Evolutionary conservation across 1,140 invertebrate species (phyloP).

Genomic region (Brevipalpus yothersi): DNA sequence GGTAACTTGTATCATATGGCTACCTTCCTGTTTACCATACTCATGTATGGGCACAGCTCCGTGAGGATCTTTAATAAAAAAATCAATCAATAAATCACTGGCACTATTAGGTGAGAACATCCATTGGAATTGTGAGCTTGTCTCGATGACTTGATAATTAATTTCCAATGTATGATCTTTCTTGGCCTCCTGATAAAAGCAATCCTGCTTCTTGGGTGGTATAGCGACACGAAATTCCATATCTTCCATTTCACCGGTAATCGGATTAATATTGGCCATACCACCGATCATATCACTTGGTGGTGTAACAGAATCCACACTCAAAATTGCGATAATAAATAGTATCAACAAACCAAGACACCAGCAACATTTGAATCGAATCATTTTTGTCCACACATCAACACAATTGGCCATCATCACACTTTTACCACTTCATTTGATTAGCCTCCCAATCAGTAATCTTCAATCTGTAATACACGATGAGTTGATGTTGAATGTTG

Average conservation of each 20-base stretch:
- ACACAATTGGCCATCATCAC: no score
- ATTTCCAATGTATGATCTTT: constrained; percentile 35
- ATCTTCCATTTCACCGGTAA: constrained; percentile 1
- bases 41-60: not conserved
- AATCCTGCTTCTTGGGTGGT: constrained; percentile 36
- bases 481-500: no score
- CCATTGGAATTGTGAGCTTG: not conserved
- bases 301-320: not conserved
- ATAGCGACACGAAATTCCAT: constrained; percentile 19
- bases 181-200: constrained; percentile 36
- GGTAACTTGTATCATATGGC: constrained; percentile 14
- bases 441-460: no score
- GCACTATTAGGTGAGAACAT: not conserved
- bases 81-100: constrained; percentile 5
- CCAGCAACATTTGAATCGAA: no score
- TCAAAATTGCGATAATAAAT: no score
- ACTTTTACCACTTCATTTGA: no score
- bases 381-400: no score
- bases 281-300: not conserved
- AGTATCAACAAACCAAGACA: no score
- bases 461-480: no score
- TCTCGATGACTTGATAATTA: constrained; percentile 37
- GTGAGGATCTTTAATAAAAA: constrained; percentile 12
- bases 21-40: not conserved
- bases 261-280: not conserved